Percentiles rank a stretch among this genome's conserved stretches.
These are phyloP conservation scores for Andrena cerasifolii DNA, from an alignment of 1,140 invertebrate genomes.

Conservation along the genomic window DNA sequence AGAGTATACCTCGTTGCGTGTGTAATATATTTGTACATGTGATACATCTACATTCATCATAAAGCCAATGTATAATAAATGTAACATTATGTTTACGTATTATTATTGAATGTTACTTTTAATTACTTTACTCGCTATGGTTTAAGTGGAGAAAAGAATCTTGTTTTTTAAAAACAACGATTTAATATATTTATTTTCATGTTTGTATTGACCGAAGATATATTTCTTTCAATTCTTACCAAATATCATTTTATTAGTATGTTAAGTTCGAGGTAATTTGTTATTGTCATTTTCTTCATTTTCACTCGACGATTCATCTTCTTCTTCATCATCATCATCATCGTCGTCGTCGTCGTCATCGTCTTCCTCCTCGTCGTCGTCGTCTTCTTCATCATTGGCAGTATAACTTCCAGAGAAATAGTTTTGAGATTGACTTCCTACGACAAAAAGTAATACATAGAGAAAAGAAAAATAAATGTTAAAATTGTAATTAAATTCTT, in stretches of 20 bases:
- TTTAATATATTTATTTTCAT: slow-evolving; percentile 20
- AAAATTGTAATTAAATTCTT: slow-evolving; percentile 38
- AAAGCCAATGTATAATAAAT: slow-evolving; percentile 60
- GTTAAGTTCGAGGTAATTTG: slow-evolving; percentile 14
- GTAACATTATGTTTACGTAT: slow-evolving; percentile 44
- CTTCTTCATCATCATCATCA: slow-evolving; percentile 52
- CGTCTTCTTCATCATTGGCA: slow-evolving; percentile 84
- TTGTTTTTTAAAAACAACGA: slow-evolving; percentile 6
- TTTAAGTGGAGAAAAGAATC: background rate
- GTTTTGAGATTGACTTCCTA: slow-evolving; percentile 74
- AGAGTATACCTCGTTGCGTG: slow-evolving; percentile 91
- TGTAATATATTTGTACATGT: slow-evolving; percentile 80
- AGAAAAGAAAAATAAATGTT: slow-evolving; percentile 22
- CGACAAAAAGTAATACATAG: background rate
- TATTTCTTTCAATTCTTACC: slow-evolving; percentile 13
- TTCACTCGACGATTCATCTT: slow-evolving; percentile 42
- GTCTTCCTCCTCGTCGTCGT: slow-evolving; percentile 82
- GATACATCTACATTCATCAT: slow-evolving; percentile 36
- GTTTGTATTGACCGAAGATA: background rate
- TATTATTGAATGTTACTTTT: slow-evolving; percentile 12
- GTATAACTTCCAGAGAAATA: slow-evolving; percentile 81
- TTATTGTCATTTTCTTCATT: slow-evolving; percentile 45
- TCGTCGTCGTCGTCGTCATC: slow-evolving; percentile 81
- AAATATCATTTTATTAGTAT: slow-evolving; percentile 38
- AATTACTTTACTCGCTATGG: background rate